Base-by-base conservation (phyloP, 2,888 invertebrate genomes). In the Cryptocephalus primarius region DNA sequence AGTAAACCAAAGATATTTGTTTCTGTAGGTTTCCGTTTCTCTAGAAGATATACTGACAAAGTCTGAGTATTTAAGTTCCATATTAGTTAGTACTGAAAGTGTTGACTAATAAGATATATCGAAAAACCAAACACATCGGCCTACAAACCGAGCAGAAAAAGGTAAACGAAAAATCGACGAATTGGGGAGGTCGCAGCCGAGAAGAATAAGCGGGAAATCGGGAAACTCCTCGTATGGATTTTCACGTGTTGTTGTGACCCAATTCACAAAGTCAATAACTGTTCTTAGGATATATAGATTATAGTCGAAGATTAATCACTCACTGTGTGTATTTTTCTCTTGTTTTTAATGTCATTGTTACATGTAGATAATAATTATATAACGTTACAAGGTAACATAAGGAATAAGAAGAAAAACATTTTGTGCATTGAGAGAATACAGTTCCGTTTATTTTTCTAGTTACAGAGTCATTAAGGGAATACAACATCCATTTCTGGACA, bases 61-160 rank as follows among this genome's bases (percentile, higher is more conserved):
- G 56, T 60, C 58, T 58, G 59, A 60, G 47, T 48, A 52, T 56
- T 57, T 58, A 54, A 52, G 57, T 60, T 60, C 56, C 55, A 52
- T 53, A 53, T 56, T 55, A 53, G 53, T 58, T 57, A 54, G 50
- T 49, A 51, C 48, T 52, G 50, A 52, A 47, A 52, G 50, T 36
- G 36, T 36, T 36, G 36, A n/a, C n/a, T 36, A 22, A 22, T 22
- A 22, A 22, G 22, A 22, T 45, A 32, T 45, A 45, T 45, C 43
- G 40, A 38, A 46, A 32, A 41, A 43, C 45, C 47, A 48, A 54
- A 48, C 32, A 12, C 42, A 54, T 45, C 50, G 54, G 54, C 54
- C 54, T 54, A 54, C 22, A 6, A 22, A 22, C 22, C 22, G 22
- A 22, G 22, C 22, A 22, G 22, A 22, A 22, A 22, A 22, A 22